These are phyloP conservation scores for Congeria kusceri DNA, from an alignment of 2,888 invertebrate genomes.

Conservation along the genomic window DNA sequence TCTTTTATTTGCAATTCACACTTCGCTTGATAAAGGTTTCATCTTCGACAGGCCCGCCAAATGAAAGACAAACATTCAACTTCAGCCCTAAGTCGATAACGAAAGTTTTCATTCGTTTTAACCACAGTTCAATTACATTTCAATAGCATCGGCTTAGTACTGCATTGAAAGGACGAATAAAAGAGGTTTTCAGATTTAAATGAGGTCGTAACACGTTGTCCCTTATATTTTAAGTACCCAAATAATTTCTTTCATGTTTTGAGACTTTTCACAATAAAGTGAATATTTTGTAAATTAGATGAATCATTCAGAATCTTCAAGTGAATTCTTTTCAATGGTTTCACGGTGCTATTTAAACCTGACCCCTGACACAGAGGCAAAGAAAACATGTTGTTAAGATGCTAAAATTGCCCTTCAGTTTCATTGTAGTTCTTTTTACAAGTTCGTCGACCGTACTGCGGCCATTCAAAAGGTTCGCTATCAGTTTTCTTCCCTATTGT, in stretches of 20 bases:
- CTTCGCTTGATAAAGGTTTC: slow-evolving; percentile 34
- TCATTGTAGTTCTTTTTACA: slow-evolving; percentile 37
- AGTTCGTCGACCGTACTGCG: slow-evolving; percentile 24
- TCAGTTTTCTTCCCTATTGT: slow-evolving; percentile 30
- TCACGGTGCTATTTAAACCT: slow-evolving; percentile 42
- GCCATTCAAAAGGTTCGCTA: slow-evolving; percentile 31
- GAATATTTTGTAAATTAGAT: slow-evolving; percentile 59
- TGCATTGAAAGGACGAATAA: neutral
- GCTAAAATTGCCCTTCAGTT: slow-evolving; percentile 36
- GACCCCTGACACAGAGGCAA: slow-evolving; percentile 34
- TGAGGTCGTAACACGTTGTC: slow-evolving; percentile 55
- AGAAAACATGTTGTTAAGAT: slow-evolving; percentile 24
- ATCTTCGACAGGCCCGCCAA: slow-evolving; percentile 39
- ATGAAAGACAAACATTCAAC: slow-evolving; percentile 48
- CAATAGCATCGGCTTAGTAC: slow-evolving; percentile 36
- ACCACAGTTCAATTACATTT: slow-evolving; percentile 42
- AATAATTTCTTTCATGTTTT: slow-evolving; percentile 60
- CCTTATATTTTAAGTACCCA: slow-evolving; percentile 51
- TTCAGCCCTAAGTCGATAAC: slow-evolving; percentile 13
- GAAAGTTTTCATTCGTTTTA: slow-evolving; percentile 43
- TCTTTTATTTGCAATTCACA: slow-evolving; percentile 45
- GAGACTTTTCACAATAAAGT: slow-evolving; percentile 52
- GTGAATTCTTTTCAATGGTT: slow-evolving; percentile 31
- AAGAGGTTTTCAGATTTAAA: slow-evolving; percentile 41
- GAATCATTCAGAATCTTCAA: slow-evolving; percentile 41